phyloP scores from a whole-genome alignment of 92 coral and sea anemone genomes.

The Virgularia gustaviana region DNA sequence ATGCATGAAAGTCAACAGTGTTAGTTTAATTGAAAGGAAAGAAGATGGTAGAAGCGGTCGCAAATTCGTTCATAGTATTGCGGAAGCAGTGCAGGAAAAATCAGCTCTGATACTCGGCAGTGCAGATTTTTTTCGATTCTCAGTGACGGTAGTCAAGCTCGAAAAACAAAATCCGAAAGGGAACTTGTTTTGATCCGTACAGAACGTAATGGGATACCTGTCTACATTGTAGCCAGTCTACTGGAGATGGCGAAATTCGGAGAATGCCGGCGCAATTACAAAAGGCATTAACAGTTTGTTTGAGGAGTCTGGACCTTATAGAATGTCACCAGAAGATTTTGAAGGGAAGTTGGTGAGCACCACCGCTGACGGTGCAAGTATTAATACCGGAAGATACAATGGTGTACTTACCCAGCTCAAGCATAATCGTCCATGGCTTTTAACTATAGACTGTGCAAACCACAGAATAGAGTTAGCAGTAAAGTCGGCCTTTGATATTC shows the following conservation, averaged over 20 bases:
- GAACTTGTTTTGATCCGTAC: conserved; percentile 40
- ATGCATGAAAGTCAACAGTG: conserved; percentile 45
- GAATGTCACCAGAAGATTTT: conserved; percentile 28
- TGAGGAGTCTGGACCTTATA: conserved; percentile 16
- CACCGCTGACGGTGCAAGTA: conserved; percentile 47
- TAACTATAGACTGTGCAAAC: conserved; percentile 38
- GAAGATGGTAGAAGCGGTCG: conserved; percentile 47
- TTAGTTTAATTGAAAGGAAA: conserved; percentile 29
- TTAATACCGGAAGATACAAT: conserved; percentile 45
- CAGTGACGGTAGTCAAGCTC: conserved; percentile 49
- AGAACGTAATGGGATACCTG: conserved; percentile 39
- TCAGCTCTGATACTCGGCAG: conserved; percentile 39
- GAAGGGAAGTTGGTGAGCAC: conserved; percentile 29
- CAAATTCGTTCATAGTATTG: conserved; percentile 46
- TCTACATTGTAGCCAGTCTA: conserved; percentile 41
- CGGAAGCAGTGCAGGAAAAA: conserved; percentile 41
- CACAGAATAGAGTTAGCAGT: conserved; percentile 46
- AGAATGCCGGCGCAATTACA: conserved; percentile 18
- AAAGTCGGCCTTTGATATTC: conserved; percentile 27
- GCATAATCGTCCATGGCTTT: conserved; percentile 43
- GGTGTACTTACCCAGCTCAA: conserved; percentile 40
- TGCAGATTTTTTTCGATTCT: conserved; percentile 37
- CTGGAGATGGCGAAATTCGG: conserved; percentile 45
- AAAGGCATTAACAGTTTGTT: conserved; percentile 41
- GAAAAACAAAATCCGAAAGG: conserved; percentile 37